Conservation (phyloP, 2,888 invertebrate species). For the Beris morrisii region DNA sequence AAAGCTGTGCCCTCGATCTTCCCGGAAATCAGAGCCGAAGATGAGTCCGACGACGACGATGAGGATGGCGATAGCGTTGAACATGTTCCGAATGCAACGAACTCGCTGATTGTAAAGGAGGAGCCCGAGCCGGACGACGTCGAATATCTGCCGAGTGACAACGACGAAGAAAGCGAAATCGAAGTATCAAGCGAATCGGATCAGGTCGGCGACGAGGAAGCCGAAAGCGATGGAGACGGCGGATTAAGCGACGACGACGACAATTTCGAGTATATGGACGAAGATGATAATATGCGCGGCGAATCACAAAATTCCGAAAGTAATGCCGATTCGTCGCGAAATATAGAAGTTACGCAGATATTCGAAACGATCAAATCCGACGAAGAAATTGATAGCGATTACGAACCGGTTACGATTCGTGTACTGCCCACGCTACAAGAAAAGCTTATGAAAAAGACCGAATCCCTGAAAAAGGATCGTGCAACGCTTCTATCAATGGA, state of each 20-base stretch:
- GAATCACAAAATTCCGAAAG: background rate
- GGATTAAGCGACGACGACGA: background rate
- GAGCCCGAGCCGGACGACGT: background rate
- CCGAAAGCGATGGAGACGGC: background rate
- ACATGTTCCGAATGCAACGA: background rate
- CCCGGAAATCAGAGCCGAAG: background rate
- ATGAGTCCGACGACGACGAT: background rate
- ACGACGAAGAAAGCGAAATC: background rate
- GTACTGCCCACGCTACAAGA: background rate
- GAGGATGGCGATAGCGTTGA: background rate
- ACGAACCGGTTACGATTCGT: background rate
- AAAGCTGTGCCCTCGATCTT: conserved; percentile 8
- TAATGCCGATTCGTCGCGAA: no score
- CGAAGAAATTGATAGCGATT: conserved; percentile 14
- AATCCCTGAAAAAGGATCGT: background rate
- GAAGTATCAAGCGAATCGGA: background rate
- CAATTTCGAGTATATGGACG: background rate
- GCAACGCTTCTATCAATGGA: background rate
- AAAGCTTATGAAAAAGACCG: background rate
- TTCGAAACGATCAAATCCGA: background rate
- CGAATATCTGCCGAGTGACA: background rate
- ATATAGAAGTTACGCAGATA: background rate
- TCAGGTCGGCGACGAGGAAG: background rate
- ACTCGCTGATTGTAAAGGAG: background rate
- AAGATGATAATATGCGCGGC: background rate